Evolutionary conservation across 2,797 vertebrate species (phyloP).

Genomic region (Strix occidentalis): DNA sequence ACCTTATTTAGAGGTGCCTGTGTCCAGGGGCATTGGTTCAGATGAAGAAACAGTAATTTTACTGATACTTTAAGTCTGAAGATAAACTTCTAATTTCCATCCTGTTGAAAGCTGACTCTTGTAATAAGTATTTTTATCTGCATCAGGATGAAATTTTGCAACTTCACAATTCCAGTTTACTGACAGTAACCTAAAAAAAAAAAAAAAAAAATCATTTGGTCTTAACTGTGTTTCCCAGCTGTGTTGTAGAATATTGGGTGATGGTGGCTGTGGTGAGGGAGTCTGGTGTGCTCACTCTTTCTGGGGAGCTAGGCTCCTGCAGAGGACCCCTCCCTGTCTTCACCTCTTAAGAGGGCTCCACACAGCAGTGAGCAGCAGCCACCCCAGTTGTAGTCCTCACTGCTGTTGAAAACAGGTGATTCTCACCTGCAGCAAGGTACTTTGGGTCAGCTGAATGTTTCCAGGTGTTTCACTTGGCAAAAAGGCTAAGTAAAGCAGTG

Average conservation of each 20-base stretch:
- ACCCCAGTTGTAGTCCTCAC: fast-evolving
- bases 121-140: not conserved
- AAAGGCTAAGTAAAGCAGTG: not conserved
- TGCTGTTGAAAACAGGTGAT: not conserved
- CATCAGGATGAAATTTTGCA: not conserved
- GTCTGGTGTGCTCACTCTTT: fast-evolving
- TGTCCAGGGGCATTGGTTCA: not conserved
- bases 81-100: not conserved
- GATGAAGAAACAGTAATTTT: not conserved
- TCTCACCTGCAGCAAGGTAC: not conserved
- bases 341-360: fast-evolving
- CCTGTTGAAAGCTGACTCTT: not conserved
- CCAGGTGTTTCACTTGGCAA: not conserved
- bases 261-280: fast-evolving
- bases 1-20: not conserved
- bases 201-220: not conserved
- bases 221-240: fast-evolving
- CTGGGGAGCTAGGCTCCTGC: not conserved
- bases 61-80: not conserved
- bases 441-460: not conserved
- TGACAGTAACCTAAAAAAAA: not conserved
- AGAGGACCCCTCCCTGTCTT: fast-evolving
- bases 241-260: not conserved
- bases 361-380: not conserved
- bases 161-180: not conserved